Evolutionary conservation across 2,888 invertebrate genomes (phyloP), one percentile per base, ranked within the genome.

Genomic region (Drosophila kuntzei): DNA sequence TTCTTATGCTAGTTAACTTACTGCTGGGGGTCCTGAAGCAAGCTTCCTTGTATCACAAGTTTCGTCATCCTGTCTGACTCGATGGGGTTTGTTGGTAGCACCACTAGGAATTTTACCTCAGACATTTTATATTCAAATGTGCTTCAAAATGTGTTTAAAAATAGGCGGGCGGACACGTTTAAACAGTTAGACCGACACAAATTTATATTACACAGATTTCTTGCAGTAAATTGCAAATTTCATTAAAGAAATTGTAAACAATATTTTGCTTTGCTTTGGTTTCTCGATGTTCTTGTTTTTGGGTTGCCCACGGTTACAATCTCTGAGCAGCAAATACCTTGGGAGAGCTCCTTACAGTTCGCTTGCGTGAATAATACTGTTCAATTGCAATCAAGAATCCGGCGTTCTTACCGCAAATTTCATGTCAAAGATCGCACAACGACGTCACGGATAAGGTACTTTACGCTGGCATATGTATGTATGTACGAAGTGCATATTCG

Each of bases 21-120:
- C 92, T 91, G 86, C 63, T 89, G 66, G 25, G 92, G 89, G 46
- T 85, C 60, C 22, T 84, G 73, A 43, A 66, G 74, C 20, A 92
- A 66, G 51, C 72, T 85, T 51, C 91, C 92, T 66, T 80, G 90
- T 22, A 92, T 72, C 22, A 84, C 57, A 34, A 92, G 57, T 66
- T 90, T 90, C 47, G 87, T 89, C 22, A 91, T 50, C 82, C 27
- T 72, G 54, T 71, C 79, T 41, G 54, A 87, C 36, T 51, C 68
- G 61, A 71, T 82, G 68, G 67, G 67, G 41, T 64, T 80, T 9
- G 36, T 61, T 29, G 92, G 92, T 39, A 91, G 62, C 39, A 86
- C 70, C 43, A 87, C 79, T 34, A 83, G 73, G 50, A 87, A 91
- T 66, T 77, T 75, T 43, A 87, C 79, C 62, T 85, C 67, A 58